Conservation (phyloP, 53 echinoderm and acorn worm genomes). For the Stichopus horrens region DNA sequence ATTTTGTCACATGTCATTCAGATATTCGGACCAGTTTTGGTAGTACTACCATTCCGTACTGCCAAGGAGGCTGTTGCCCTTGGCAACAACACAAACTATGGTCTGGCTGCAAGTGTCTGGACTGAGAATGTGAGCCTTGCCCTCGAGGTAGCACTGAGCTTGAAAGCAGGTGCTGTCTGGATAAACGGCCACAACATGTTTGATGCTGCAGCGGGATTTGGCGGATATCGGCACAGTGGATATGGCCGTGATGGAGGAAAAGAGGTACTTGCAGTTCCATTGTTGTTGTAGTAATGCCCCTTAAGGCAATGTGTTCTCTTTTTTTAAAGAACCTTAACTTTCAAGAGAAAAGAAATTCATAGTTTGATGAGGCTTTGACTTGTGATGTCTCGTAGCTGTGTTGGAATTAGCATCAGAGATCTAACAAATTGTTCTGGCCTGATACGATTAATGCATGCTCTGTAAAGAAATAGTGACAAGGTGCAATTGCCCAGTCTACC, state of each 20-base stretch:
- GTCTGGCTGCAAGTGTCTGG: constrained; percentile 96
- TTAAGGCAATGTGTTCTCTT: no score
- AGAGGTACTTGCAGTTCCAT: constrained; percentile 58
- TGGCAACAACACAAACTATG: constrained; percentile 94
- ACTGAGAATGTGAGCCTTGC: constrained; percentile 92
- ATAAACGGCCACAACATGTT: constrained; percentile 96
- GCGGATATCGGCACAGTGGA: constrained; percentile 95
- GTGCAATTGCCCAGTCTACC: no score
- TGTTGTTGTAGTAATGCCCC: no score
- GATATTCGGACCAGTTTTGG: constrained; percentile 98
- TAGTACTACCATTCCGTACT: constrained; percentile 90
- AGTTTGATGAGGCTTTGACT: no score
- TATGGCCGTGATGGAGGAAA: constrained; percentile 97
- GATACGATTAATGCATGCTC: no score
- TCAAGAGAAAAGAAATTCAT: no score
- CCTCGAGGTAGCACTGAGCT: constrained; percentile 79
- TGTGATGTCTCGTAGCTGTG: no score
- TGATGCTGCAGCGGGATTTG: constrained; percentile 97
- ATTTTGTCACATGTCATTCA: constrained; percentile 3
- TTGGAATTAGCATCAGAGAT: no score
- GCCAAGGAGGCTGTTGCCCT: constrained; percentile 95
- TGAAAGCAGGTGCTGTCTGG: constrained; percentile 97
- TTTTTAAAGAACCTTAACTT: no score
- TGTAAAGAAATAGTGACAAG: no score
- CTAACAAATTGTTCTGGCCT: no score